Base-by-base conservation (phyloP, 1,140 invertebrate genomes). In the Drosophila bifasciata region DNA sequence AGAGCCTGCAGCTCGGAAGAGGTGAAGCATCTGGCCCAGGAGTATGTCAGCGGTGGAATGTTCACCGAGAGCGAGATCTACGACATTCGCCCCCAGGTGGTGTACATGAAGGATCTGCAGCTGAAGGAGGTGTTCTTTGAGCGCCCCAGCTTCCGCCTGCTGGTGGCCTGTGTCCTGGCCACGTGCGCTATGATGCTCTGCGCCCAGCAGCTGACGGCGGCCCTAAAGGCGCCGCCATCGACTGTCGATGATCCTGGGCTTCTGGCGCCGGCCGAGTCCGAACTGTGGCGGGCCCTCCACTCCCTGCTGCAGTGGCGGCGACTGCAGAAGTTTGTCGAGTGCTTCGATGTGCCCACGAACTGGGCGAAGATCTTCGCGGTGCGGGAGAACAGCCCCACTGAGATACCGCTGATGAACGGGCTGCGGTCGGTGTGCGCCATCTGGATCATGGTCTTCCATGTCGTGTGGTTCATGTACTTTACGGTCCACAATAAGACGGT, bases 391-490 rank as follows among this genome's bases (percentile, higher is more conserved):
- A 23, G 45, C 9, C 19, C 76, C 1, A 55, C 66, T 41, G 79
- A 91, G 36, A 91, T 92, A 17, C 91, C 90, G 5, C 66, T 91
- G 0, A 90, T 92, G 64, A 91, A 92, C 57, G 91, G 91, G 0
- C 51, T 92, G 50, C 78, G 91, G 16, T 91, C 89, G 0, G 79
- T 92, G 7, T 91, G 86, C 32, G 89, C 91, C 53, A 79, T 92
- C 16, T 91, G 90, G 89, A 91, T 92, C 9, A 79, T 91, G 60
- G 68, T 86, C 2, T 92, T 92, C 48, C 91, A 92, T 56, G 84
- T 92, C n/a, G 72, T 84, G 13, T 92, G 91, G 91, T 92, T 80
- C 55, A 91, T 90, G 79, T 91, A 91, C 59, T 92, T 91, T 6
- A 91, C 89, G 0, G 86, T 91, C 2, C 77, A 90, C 59, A 91